Conservation (phyloP, 2,797 vertebrate species). For the Siniperca scherzeri region DNA sequence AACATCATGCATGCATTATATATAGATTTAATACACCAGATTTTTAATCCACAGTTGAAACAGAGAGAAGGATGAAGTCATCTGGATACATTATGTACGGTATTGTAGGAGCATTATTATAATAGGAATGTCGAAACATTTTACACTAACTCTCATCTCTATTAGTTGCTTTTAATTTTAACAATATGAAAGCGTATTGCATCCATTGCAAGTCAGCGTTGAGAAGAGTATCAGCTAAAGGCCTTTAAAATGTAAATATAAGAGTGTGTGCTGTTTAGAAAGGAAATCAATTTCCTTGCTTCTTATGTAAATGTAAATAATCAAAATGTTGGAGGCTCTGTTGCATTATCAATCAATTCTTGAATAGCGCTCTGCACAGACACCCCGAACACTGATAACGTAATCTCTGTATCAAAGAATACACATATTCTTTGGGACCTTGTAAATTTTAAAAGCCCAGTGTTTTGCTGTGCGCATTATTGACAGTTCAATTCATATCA, state of each 20-base stretch:
- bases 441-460: constrained; percentile 67
- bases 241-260: constrained; percentile 73
- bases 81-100: constrained; percentile 34
- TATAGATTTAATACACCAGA: constrained; percentile 30
- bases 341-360: constrained; percentile 72
- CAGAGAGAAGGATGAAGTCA: constrained; percentile 43
- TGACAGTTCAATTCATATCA: constrained; percentile 85
- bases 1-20: constrained; percentile 18
- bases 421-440: constrained; percentile 69
- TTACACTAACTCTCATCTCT: constrained; percentile 35
- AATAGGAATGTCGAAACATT: constrained; percentile 53
- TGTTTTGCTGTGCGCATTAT: constrained; percentile 65
- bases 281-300: constrained; percentile 79
- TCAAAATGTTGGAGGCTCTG: constrained; percentile 62
- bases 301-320: constrained; percentile 81
- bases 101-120: constrained; percentile 31
- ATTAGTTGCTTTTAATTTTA: constrained; percentile 59
- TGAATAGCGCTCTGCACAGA: constrained; percentile 62
- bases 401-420: constrained; percentile 81
- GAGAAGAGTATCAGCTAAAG: constrained; percentile 32
- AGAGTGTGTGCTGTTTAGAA: constrained; percentile 56
- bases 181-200: constrained; percentile 40
- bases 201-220: constrained; percentile 5
- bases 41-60: constrained; percentile 57
- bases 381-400: constrained; percentile 65